Conservation (phyloP, 2,797 vertebrate genomes). For the Myotis daubentonii region DNA sequence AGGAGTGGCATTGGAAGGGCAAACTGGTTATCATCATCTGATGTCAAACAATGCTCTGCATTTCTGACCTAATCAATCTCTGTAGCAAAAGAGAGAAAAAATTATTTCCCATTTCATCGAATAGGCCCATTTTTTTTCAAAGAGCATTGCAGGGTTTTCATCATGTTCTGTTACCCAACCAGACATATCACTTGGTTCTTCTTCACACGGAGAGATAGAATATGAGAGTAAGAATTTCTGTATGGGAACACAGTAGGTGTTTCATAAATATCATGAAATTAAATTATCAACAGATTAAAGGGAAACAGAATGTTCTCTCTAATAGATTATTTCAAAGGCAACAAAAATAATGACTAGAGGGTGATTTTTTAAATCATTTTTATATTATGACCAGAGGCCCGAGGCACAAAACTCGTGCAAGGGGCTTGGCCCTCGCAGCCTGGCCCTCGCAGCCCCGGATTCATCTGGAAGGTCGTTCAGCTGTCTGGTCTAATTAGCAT, state of each 20-base stretch:
- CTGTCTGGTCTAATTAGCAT: too few relatives aligned
- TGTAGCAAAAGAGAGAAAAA: slow-evolving; percentile 57
- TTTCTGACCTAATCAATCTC: slow-evolving; percentile 52
- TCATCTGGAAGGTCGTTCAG: too few relatives aligned
- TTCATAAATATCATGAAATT: not conserved
- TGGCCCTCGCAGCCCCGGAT: too few relatives aligned
- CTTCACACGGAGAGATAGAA: not conserved
- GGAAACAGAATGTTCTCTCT: not conserved
- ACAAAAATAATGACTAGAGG: not conserved
- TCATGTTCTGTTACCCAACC: not conserved
- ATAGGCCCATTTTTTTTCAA: slow-evolving; percentile 1
- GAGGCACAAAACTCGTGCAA: too few relatives aligned
- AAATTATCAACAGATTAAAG: not conserved
- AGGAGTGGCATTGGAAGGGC: slow-evolving; percentile 48
- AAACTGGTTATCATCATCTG: slow-evolving; percentile 57
- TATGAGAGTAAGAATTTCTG: not conserved
- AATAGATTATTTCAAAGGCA: not conserved
- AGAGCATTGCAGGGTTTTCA: not conserved
- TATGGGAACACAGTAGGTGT: not conserved
- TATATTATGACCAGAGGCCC: not conserved
- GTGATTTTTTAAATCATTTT: not conserved
- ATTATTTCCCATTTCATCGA: not conserved
- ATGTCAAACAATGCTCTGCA: not conserved
- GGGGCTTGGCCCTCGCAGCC: too few relatives aligned
- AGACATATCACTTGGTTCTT: not conserved